Percentiles rank a stretch among this genome's conserved stretches.
Conservation (phyloP, 2,113 vertebrate genomes). For the Empidonax traillii region DNA sequence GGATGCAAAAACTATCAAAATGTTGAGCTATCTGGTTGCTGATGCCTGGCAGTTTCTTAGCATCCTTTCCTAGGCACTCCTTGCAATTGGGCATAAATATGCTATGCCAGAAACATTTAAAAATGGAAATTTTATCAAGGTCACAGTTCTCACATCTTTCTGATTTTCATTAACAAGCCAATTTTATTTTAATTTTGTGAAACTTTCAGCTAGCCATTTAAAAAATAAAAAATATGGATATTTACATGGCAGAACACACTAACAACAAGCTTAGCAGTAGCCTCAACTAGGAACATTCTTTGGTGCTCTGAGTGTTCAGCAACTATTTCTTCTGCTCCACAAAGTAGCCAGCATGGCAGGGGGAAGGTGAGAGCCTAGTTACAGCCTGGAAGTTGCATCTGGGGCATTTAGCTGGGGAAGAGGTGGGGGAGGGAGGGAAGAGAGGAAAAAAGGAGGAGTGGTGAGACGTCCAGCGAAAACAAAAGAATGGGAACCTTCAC, state of each 20-base stretch:
- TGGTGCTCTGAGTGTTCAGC: background rate
- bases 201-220: background rate
- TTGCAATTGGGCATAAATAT: background rate
- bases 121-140: constrained; percentile 11
- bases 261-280: background rate
- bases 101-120: background rate
- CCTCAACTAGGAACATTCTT: background rate
- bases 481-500: background rate
- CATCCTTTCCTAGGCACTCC: background rate
- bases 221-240: background rate
- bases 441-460: background rate
- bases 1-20: background rate
- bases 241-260: background rate
- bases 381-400: background rate
- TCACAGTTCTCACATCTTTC: background rate
- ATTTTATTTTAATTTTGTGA: background rate
- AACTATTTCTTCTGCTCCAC: background rate
- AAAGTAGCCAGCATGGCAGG: accelerated
- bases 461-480: background rate
- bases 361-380: background rate
- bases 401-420: background rate
- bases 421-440: too few species aligned
- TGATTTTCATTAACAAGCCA: constrained; percentile 10
- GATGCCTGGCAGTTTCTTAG: background rate
- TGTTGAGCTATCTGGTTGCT: background rate